Percentiles rank a stretch among this genome's conserved stretches.
These are phyloP conservation scores for Oreochromis spilurus DNA, from an alignment of 2,113 vertebrate species.

Conservation along the genomic window DNA sequence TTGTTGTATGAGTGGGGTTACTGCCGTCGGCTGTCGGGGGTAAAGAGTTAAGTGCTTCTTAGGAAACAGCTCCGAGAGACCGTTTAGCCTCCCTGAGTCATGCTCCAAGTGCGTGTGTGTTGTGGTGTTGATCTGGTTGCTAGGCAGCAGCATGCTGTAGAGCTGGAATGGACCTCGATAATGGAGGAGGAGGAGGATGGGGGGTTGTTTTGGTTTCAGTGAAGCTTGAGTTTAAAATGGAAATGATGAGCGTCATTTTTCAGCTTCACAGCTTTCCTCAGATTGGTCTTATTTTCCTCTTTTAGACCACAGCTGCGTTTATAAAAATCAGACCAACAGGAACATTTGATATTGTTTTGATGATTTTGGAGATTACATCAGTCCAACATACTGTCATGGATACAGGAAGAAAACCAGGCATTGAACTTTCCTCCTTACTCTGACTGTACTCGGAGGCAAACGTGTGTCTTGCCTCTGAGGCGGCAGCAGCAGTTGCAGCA, in stretches of 20 bases:
- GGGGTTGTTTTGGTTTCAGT: constrained; percentile 8
- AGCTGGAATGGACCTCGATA: constrained; percentile 55
- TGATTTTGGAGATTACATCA: background rate
- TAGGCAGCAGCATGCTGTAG: constrained; percentile 46
- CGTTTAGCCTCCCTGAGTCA: background rate
- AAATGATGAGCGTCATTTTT: background rate
- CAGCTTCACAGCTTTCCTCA: background rate
- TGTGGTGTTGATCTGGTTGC: constrained; percentile 66
- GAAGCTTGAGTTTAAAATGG: background rate
- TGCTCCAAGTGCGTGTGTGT: background rate
- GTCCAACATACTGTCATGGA: background rate
- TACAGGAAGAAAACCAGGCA: background rate
- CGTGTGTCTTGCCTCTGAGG: background rate
- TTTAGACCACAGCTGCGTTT: background rate
- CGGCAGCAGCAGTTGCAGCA: too few relatives aligned
- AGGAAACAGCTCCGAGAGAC: background rate
- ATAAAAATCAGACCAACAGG: background rate
- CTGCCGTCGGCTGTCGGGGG: background rate
- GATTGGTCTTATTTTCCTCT: background rate
- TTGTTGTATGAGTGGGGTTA: background rate
- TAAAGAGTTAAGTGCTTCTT: background rate
- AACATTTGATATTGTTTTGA: background rate
- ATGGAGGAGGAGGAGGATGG: background rate
- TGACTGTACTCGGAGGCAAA: background rate
- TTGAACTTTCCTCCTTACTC: background rate